phyloP scores from a whole-genome alignment of 64 coral and sea anemone species.

The Montipora capricornis region DNA sequence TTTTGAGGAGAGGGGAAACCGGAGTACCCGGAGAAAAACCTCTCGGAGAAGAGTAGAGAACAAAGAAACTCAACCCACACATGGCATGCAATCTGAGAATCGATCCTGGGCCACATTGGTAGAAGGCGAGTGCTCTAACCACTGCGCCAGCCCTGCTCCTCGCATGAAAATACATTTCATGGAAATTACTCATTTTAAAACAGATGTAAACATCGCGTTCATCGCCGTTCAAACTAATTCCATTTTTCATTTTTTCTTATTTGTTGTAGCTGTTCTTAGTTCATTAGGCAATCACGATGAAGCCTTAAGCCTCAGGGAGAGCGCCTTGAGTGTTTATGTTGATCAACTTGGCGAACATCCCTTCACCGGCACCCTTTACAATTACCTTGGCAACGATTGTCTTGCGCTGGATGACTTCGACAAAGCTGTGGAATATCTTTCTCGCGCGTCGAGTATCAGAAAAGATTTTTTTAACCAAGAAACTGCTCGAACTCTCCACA shows the following conservation, averaged over 20 bases:
- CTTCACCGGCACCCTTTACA: conserved; percentile 60
- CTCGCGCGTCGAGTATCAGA: conserved; percentile 28
- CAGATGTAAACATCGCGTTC: too few species aligned
- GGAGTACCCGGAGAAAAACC: too few species aligned
- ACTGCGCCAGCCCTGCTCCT: too few species aligned
- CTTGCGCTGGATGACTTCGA: conserved; percentile 44
- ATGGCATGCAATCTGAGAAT: too few species aligned
- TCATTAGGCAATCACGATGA: not conserved
- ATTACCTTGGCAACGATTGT: conserved; percentile 65
- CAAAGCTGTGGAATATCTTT: conserved; percentile 30
- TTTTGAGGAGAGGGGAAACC: too few species aligned
- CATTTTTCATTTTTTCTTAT: not conserved
- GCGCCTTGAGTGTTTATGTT: conserved; percentile 26
- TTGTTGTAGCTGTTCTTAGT: conserved; percentile 31
- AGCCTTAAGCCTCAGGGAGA: conserved; percentile 45
- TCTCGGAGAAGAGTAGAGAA: too few species aligned
- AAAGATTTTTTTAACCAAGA: conserved; percentile 53
- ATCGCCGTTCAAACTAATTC: not conserved
- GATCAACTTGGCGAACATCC: conserved; percentile 56
- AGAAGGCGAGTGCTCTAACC: too few species aligned
- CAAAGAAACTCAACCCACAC: too few species aligned
- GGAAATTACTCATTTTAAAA: too few species aligned
- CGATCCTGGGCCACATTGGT: too few species aligned
- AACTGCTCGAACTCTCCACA: conserved; percentile 56
- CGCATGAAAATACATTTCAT: too few species aligned